Evolutionary conservation across 2,888 invertebrate species (phyloP).

Genomic region (Pachymerium ferrugineum): DNA sequence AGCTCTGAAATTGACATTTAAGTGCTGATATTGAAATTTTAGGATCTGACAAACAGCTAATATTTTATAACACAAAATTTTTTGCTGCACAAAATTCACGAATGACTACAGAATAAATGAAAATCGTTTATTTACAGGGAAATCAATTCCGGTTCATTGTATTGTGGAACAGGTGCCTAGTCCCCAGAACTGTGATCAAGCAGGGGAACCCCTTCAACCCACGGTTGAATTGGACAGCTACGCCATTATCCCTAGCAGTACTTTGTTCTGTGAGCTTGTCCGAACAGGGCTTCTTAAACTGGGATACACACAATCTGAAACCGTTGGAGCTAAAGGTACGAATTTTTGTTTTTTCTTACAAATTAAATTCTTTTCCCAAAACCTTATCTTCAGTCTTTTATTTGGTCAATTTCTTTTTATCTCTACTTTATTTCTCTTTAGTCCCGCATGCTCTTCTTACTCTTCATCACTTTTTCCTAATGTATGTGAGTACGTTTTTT

Average conservation of each 20-base stretch:
- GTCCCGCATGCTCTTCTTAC: background rate
- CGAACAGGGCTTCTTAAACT: constrained; percentile 83
- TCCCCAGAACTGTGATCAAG: constrained; percentile 40
- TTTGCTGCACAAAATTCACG: too few relatives aligned
- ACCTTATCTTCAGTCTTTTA: background rate
- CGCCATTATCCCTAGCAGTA: constrained; percentile 88
- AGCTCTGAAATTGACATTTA: too few relatives aligned
- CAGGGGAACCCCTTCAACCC: constrained; percentile 44
- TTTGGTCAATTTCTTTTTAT: background rate
- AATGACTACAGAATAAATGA: too few relatives aligned
- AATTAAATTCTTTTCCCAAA: background rate
- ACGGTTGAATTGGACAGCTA: constrained; percentile 89
- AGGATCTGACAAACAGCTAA: too few relatives aligned
- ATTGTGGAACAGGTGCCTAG: constrained; percentile 64
- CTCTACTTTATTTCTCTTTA: background rate
- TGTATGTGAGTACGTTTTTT: background rate
- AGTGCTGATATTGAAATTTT: too few relatives aligned
- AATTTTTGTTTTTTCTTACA: constrained; percentile 20
- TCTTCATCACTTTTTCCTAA: background rate
- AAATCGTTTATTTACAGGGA: constrained; percentile 60
- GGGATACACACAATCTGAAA: constrained; percentile 64
- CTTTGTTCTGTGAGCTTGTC: constrained; percentile 83
- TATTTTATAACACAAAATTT: too few relatives aligned
- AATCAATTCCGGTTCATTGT: constrained; percentile 90
- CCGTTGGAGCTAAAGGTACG: constrained; percentile 51